Evolutionary conservation across 2,113 vertebrate species (phyloP).

Genomic region (Tychaedon coryphoeus): DNA sequence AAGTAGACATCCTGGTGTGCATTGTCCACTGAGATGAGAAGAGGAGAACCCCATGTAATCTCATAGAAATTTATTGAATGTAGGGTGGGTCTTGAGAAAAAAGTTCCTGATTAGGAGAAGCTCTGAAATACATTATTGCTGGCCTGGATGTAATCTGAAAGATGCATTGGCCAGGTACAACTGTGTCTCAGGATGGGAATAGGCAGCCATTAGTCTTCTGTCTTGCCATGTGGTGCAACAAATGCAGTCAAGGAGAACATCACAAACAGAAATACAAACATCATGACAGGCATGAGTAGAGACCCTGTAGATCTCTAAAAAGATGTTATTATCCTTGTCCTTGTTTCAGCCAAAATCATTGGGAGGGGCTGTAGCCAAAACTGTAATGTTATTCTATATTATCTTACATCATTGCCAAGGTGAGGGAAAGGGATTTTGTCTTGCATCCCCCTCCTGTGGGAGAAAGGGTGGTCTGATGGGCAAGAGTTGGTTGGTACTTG

Average conservation of each 20-base stretch:
- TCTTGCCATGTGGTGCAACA: neutral
- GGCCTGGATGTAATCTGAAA: neutral
- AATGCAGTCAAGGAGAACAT: neutral
- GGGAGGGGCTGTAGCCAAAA: neutral
- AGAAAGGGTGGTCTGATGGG: neutral
- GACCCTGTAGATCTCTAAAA: neutral
- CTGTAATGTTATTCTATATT: neutral
- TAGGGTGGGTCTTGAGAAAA: neutral
- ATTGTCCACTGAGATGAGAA: neutral
- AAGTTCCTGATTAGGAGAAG: neutral
- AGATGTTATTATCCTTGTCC: neutral
- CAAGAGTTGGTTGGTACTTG: neutral
- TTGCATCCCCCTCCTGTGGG: fast-evolving
- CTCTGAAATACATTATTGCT: neutral
- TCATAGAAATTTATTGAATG: neutral
- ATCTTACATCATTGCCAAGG: neutral
- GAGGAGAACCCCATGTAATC: neutral
- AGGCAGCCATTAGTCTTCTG: neutral
- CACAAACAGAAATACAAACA: neutral
- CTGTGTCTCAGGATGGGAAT: neutral
- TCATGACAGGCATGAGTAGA: neutral
- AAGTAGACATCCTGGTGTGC: neutral
- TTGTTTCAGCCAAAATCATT: neutral
- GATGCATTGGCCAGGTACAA: neutral
- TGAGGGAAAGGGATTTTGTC: neutral